Conservation (phyloP, 92 coral and sea anemone species). For the Siderastrea siderea region DNA sequence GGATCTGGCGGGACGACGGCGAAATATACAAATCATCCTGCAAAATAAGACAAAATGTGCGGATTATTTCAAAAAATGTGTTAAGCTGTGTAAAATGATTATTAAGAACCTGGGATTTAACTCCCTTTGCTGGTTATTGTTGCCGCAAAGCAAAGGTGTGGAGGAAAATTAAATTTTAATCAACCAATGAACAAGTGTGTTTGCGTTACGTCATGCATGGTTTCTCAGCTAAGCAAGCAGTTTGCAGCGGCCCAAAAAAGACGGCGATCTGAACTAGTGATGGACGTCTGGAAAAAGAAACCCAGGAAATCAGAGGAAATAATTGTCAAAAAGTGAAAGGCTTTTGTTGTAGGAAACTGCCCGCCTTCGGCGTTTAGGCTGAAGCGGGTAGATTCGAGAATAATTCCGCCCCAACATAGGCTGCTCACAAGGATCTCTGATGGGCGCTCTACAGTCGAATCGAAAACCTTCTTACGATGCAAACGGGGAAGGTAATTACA, state of each 20-base stretch:
- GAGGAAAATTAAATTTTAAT: constrained; percentile 7
- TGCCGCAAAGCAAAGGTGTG: not conserved
- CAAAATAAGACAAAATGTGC: not conserved
- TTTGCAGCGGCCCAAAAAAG: not conserved
- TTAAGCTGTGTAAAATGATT: not conserved
- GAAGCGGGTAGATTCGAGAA: constrained; percentile 86
- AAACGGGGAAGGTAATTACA: constrained; percentile 82
- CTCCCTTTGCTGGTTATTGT: not conserved
- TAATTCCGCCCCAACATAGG: constrained; percentile 78
- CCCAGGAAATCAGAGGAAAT: not conserved
- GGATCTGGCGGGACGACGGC: not conserved
- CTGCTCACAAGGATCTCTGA: constrained; percentile 78
- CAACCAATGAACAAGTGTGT: constrained; percentile 49
- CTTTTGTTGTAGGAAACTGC: constrained; percentile 75
- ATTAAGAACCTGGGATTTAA: not conserved
- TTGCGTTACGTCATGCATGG: constrained; percentile 48
- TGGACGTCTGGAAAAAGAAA: not conserved
- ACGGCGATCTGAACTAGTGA: too few relatives aligned
- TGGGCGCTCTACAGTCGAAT: constrained; percentile 92
- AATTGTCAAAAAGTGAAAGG: not conserved
- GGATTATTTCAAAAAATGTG: not conserved
- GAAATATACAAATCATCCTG: not conserved
- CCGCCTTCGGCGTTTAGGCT: constrained; percentile 87
- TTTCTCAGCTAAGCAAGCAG: not conserved
- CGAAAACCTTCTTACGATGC: constrained; percentile 93